Evolutionary conservation across 2,113 vertebrate species (phyloP), one percentile per base, ranked within the genome.

Genomic region (Oncorhynchus mykiss): DNA sequence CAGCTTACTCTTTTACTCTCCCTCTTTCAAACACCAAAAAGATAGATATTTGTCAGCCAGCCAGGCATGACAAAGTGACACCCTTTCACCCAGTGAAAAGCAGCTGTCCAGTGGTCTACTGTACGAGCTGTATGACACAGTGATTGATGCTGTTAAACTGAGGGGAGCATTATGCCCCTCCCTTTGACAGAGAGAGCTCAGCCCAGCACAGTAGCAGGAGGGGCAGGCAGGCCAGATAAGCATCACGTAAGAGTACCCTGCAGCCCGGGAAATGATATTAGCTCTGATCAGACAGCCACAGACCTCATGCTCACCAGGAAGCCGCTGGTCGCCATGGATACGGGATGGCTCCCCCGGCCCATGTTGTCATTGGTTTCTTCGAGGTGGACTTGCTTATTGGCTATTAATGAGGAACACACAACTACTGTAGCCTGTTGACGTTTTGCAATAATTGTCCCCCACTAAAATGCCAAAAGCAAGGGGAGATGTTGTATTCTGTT

Each of bases 201-300:
- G 48, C 7, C 16, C 27, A 57, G 49, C 27, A 71, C 24, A 75
- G 67, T 78, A 2, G 29, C 73, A 74, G 71, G 75, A 54, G 14
- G 51, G 80, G 29, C 73, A 74, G 66, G 75, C 74, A 24, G 11
- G 66, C 64, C 79, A 76, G 90, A 91, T 91, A 89, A 70, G 60
- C 72, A 91, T 92, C 85, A 72, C 70, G 67, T 87, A 79, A 81
- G 82, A 82, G 39, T 9, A 45, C 86, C 83, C 85, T 87, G 81
- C 82, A 78, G 87, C 72, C 84, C 79, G 88, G 87, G 86, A 91
- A 93, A 92, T 90, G 54, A 69, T 77, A 91, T 93, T 91, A 93
- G 74, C 87, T 80, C 76, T 78, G 76, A 79, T 80, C 77, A 79
- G 78, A 78, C 74, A 71, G 73, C 74, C 72, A 75, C 78, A 85